Conservation (phyloP, 2,888 invertebrate genomes). For the Cephus runcator region DNA sequence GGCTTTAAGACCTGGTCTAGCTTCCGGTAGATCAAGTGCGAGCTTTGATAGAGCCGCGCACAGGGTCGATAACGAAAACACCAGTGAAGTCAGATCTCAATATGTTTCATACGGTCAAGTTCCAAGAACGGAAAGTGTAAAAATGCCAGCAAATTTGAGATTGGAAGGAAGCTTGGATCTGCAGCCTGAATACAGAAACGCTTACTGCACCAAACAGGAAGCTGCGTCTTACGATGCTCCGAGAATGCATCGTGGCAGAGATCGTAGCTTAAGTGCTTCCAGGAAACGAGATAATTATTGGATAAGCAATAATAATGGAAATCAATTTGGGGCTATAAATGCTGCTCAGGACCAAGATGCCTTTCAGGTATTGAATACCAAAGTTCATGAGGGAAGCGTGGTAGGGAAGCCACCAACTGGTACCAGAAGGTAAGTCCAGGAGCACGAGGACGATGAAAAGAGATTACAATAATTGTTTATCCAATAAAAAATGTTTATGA, state of each 20-base stretch:
- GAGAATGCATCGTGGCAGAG: slow-evolving; percentile 39
- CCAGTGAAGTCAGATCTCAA: slow-evolving; percentile 51
- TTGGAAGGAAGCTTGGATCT: slow-evolving; percentile 62
- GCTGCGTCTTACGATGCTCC: slow-evolving; percentile 26
- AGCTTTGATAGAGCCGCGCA: slow-evolving; percentile 22
- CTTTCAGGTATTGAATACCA: slow-evolving; percentile 54
- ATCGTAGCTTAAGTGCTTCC: slow-evolving; percentile 51
- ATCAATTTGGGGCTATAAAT: slow-evolving; percentile 47
- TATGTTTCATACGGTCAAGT: slow-evolving; percentile 52
- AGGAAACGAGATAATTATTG: slow-evolving; percentile 51
- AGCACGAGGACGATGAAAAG: neutral
- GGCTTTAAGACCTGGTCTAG: slow-evolving; percentile 37
- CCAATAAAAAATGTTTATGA: neutral
- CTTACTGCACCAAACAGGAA: slow-evolving; percentile 50
- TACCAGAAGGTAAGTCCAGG: slow-evolving; percentile 44
- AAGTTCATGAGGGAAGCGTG: slow-evolving; percentile 53
- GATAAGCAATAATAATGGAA: slow-evolving; percentile 48
- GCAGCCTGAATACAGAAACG: slow-evolving; percentile 67
- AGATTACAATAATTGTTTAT: neutral
- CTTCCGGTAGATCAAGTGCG: slow-evolving; percentile 34
- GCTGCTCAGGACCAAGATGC: slow-evolving; percentile 53
- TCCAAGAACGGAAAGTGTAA: slow-evolving; percentile 54
- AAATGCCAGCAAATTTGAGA: slow-evolving; percentile 58
- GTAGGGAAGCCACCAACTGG: slow-evolving; percentile 53
- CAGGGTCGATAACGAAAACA: slow-evolving; percentile 29